These are phyloP conservation scores for Epicampocera succincta DNA, from an alignment of 2,888 invertebrate genomes.

Conservation along the genomic window DNA sequence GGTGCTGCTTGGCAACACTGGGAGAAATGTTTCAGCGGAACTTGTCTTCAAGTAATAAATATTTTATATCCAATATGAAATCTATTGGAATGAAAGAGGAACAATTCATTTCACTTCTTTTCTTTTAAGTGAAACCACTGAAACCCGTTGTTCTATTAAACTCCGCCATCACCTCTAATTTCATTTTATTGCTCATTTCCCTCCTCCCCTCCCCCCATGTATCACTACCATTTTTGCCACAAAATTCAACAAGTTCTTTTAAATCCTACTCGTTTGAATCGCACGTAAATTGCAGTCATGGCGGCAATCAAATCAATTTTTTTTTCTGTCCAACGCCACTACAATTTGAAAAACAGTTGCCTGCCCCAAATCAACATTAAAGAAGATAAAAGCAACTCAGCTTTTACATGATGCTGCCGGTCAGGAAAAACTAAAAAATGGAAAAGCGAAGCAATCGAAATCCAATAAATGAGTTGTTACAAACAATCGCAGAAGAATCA, in stretches of 20 bases:
- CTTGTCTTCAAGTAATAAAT: background rate
- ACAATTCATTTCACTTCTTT: slow-evolving; percentile 25
- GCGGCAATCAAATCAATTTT: background rate
- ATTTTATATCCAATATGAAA: too few relatives aligned
- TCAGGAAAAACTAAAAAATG: background rate
- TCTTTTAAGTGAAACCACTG: background rate
- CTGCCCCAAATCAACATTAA: slow-evolving; percentile 45
- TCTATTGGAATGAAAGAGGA: too few relatives aligned
- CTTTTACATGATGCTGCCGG: background rate
- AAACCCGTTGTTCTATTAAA: slow-evolving; percentile 5
- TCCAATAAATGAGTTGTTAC: slow-evolving; percentile 7
- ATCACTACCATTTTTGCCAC: background rate
- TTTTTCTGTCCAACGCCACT: background rate
- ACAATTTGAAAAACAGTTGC: slow-evolving; percentile 27
- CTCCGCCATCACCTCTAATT: slow-evolving; percentile 25
- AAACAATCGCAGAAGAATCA: background rate
- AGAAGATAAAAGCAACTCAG: slow-evolving; percentile 8
- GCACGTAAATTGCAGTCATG: background rate
- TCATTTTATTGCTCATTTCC: background rate
- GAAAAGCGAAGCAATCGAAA: slow-evolving; percentile 3
- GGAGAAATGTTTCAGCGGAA: background rate
- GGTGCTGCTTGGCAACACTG: background rate
- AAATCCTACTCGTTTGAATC: background rate
- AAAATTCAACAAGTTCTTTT: slow-evolving; percentile 28
- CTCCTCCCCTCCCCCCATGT: too few relatives aligned